These are phyloP conservation scores for Sebastes jordani DNA, from an alignment of 2,797 vertebrate genomes.

Conservation along the genomic window DNA sequence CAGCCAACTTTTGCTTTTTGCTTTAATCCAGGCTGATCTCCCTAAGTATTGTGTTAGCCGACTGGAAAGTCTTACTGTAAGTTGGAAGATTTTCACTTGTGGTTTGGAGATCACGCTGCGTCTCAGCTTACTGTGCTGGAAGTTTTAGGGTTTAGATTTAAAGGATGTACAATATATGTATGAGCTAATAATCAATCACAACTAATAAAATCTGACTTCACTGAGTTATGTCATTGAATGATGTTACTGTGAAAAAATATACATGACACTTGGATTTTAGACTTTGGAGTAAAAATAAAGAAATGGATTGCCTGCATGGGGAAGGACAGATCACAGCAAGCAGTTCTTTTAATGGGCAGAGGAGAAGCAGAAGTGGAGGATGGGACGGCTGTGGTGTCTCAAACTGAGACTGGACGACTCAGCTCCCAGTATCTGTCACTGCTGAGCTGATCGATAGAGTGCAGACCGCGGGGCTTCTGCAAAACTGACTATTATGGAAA, in stretches of 20 bases:
- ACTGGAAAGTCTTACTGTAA: slow-evolving; percentile 60
- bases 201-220: not conserved
- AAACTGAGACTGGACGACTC: slow-evolving; percentile 57
- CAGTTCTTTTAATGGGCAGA: slow-evolving; percentile 67
- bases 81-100: slow-evolving; percentile 45
- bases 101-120: slow-evolving; percentile 17
- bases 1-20: slow-evolving; percentile 70
- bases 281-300: not conserved
- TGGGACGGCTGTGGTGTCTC: slow-evolving; percentile 52
- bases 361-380: slow-evolving; percentile 5
- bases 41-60: slow-evolving; percentile 36
- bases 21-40: slow-evolving; percentile 60
- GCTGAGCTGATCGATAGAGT: slow-evolving; percentile 62
- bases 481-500: slow-evolving; percentile 25
- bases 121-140: slow-evolving; percentile 33
- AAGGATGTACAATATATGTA: not conserved
- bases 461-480: slow-evolving; percentile 20
- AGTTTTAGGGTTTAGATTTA: slow-evolving; percentile 12
- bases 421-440: slow-evolving; percentile 64
- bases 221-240: not conserved
- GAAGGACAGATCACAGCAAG: slow-evolving; percentile 70
- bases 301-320: not conserved
- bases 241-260: not conserved
- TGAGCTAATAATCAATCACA: not conserved
- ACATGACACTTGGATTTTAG: not conserved